phyloP scores from a whole-genome alignment of 2,797 vertebrate genomes.

The Falco concolor region DNA sequence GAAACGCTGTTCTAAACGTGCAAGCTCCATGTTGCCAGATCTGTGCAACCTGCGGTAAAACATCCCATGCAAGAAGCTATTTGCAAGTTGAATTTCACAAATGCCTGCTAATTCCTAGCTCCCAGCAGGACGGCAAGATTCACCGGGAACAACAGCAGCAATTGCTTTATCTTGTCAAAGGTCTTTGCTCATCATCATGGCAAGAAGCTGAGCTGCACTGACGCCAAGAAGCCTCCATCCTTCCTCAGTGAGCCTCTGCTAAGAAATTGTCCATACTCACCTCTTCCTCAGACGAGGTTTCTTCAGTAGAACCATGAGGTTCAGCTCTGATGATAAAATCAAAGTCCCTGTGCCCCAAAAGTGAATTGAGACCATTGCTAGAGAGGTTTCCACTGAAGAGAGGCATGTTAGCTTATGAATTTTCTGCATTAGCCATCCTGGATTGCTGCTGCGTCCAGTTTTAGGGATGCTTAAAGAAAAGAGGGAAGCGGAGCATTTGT shows the following conservation, averaged over 20 bases:
- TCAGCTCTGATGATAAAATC: not conserved
- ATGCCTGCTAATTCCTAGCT: not conserved
- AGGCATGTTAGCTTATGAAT: not conserved
- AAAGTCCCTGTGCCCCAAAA: not conserved
- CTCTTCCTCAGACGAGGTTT: not conserved
- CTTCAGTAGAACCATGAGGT: not conserved
- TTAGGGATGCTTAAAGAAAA: not conserved
- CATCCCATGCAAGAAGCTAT: not conserved
- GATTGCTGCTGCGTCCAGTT: not conserved
- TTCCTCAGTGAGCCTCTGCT: not conserved
- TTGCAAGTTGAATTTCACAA: not conserved
- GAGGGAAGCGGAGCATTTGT: not conserved
- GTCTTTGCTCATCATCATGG: rapidly evolving
- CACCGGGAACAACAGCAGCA: not conserved
- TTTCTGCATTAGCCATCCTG: not conserved
- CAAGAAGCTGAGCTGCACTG: not conserved
- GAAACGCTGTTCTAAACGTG: not conserved
- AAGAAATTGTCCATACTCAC: not conserved
- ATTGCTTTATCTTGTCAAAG: not conserved
- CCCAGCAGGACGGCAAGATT: rapidly evolving
- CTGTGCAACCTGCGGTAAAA: not conserved
- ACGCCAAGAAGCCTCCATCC: not conserved
- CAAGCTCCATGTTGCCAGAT: not conserved
- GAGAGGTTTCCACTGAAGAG: not conserved
- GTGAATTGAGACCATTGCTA: not conserved